phyloP scores from a whole-genome alignment of 2,888 invertebrate species.

The Ichneumoninae sp. region DNA sequence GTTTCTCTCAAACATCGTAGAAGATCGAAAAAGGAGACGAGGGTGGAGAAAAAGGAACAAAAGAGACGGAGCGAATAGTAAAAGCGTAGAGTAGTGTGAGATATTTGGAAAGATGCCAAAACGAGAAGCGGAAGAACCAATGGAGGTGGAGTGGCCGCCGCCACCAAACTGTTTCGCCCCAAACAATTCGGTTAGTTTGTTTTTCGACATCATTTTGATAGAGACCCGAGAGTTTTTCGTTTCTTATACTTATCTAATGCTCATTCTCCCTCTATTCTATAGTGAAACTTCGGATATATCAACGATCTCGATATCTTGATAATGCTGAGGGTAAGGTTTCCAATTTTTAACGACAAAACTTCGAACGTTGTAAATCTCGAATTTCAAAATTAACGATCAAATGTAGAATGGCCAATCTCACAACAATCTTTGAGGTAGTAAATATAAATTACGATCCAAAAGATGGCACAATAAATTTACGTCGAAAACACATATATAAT shows the following conservation, averaged over 20 bases:
- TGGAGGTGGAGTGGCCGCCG: not conserved
- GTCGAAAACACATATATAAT: too few species aligned
- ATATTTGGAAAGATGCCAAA: constrained; percentile 51
- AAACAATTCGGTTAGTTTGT: constrained; percentile 52
- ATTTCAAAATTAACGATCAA: too few species aligned
- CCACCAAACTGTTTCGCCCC: not conserved
- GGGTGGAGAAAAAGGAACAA: not conserved
- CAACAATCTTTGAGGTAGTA: too few species aligned
- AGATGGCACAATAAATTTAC: too few species aligned
- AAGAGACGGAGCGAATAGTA: not conserved
- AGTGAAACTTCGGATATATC: not conserved
- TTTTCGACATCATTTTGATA: constrained; percentile 18
- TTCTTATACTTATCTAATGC: not conserved
- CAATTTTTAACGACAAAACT: not conserved
- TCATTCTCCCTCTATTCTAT: not conserved
- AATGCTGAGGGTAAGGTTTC: not conserved
- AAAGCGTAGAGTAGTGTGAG: constrained; percentile 16
- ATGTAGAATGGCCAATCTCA: too few species aligned
- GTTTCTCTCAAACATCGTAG: constrained; percentile 20
- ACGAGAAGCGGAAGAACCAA: not conserved
- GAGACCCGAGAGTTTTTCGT: constrained; percentile 10
- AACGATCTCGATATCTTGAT: not conserved
- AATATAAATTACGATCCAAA: too few species aligned
- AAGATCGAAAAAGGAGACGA: constrained; percentile 16
- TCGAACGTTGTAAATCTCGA: not conserved